A percentile compares a stretch with the other conserved stretches of the same genome.
Evolutionary conservation across 1,140 invertebrate genomes (phyloP).

Genomic region (Neodiprion lecontei): DNA sequence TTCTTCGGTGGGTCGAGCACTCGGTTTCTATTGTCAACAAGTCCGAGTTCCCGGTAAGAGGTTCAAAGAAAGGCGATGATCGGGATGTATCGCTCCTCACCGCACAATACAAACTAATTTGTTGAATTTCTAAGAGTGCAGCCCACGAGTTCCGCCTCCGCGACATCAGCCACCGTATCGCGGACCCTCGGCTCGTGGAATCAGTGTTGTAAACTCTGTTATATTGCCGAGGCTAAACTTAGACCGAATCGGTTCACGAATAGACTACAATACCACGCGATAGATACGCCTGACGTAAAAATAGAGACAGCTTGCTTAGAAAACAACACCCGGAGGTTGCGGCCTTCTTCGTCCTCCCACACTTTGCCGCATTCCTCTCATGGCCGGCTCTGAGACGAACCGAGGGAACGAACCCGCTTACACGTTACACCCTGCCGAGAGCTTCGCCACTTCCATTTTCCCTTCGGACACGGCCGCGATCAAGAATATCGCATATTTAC

Average conservation of each 20-base stretch:
- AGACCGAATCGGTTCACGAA: conserved; percentile 2
- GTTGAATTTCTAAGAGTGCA: not conserved
- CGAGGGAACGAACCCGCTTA: too few relatives aligned
- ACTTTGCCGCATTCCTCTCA: not conserved
- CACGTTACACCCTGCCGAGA: too few relatives aligned
- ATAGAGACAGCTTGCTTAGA: not conserved
- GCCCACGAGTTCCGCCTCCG: conserved; percentile 1
- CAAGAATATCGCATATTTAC: too few relatives aligned
- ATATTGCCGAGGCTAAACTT: not conserved
- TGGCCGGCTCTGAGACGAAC: not conserved
- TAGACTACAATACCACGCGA: not conserved
- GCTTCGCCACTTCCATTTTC: too few relatives aligned
- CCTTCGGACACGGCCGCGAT: too few relatives aligned
- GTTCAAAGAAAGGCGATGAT: conserved; percentile 2
- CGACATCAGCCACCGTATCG: not conserved
- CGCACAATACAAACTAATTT: conserved; percentile 3
- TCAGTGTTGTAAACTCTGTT: not conserved
- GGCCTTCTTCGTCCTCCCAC: not conserved
- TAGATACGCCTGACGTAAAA: not conserved
- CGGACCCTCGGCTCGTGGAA: not conserved
- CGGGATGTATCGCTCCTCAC: not conserved
- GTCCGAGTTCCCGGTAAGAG: not conserved
- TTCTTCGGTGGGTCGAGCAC: not conserved
- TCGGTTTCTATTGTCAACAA: not conserved
- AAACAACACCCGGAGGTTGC: conserved; percentile 6